Evolutionary conservation across 2,113 vertebrate species (phyloP).

Genomic region (Emydura subglobosa): DNA sequence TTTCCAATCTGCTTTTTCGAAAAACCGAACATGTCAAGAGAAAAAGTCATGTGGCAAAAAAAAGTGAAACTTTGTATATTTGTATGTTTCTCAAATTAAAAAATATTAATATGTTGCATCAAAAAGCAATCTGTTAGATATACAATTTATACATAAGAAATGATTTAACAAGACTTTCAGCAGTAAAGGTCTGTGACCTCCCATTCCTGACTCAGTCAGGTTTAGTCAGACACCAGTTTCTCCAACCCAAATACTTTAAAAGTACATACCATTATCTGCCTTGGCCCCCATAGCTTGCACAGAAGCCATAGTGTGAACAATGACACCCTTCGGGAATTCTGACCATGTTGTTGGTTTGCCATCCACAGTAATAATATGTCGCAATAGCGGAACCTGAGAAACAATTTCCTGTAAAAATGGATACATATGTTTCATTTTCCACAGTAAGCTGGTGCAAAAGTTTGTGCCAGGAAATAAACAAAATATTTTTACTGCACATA

Average conservation of each 20-base stretch:
- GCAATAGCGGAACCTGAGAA: slow-evolving; percentile 85
- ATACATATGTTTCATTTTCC: neutral
- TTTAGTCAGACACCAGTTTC: neutral
- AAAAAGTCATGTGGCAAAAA: neutral
- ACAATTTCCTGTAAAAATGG: slow-evolving; percentile 85
- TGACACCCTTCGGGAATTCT: slow-evolving; percentile 86
- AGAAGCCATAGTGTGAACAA: slow-evolving; percentile 89
- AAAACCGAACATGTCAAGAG: neutral
- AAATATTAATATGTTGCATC: neutral
- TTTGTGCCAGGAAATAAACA: neutral
- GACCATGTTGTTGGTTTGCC: slow-evolving; percentile 82
- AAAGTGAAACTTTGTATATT: neutral
- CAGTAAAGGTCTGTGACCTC: neutral
- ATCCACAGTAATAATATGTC: slow-evolving; percentile 91
- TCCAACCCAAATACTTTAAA: neutral
- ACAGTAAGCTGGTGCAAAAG: neutral
- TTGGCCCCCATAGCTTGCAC: slow-evolving; percentile 88
- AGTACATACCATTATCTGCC: slow-evolving; percentile 82
- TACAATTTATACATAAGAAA: neutral
- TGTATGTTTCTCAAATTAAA: neutral
- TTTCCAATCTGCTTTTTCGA: neutral
- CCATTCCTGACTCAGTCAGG: neutral
- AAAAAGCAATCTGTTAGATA: neutral
- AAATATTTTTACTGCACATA: neutral
- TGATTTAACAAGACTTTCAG: neutral